A percentile compares a stretch with the other conserved stretches of the same genome.
These are phyloP conservation scores for Metridium senile DNA, from an alignment of 92 coral and sea anemone genomes.

Conservation along the genomic window DNA sequence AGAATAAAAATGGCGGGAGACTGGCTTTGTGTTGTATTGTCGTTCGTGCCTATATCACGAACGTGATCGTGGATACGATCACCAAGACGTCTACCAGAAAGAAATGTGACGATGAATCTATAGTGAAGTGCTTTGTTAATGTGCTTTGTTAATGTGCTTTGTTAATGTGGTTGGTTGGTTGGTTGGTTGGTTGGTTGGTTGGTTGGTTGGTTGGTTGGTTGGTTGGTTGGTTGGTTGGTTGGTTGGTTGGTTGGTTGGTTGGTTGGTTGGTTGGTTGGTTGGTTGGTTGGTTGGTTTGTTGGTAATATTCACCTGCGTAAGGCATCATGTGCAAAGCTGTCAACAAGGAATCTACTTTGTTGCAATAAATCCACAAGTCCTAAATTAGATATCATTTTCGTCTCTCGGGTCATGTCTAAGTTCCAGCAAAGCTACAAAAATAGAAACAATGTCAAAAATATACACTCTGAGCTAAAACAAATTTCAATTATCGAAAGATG, in stretches of 20 bases:
- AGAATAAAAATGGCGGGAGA: too few species aligned
- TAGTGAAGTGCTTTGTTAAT: too few species aligned
- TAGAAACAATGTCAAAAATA: not conserved
- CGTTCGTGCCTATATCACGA: too few species aligned
- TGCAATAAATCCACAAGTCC: conserved; percentile 42
- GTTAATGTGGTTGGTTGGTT: not conserved
- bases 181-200: not conserved
- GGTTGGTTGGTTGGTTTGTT: not conserved
- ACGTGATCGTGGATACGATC: too few species aligned
- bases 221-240: not conserved
- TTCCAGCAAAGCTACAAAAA: conserved; percentile 35
- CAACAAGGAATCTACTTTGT: conserved; percentile 40
- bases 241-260: not conserved
- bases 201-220: not conserved
- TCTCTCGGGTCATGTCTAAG: conserved; percentile 39
- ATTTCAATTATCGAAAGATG: too few species aligned
- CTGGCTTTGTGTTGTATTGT: too few species aligned
- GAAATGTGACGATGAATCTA: too few species aligned
- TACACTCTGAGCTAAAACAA: too few species aligned
- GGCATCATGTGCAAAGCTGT: conserved; percentile 44
- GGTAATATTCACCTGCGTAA: conserved; percentile 21
- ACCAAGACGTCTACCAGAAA: too few species aligned
- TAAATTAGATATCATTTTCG: conserved; percentile 40
- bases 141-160: not conserved
- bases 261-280: not conserved